A percentile compares a stretch with the other conserved stretches of the same genome.
Evolutionary conservation across 2,888 invertebrate species (phyloP).

Genomic region (Drosophila demipolita): DNA sequence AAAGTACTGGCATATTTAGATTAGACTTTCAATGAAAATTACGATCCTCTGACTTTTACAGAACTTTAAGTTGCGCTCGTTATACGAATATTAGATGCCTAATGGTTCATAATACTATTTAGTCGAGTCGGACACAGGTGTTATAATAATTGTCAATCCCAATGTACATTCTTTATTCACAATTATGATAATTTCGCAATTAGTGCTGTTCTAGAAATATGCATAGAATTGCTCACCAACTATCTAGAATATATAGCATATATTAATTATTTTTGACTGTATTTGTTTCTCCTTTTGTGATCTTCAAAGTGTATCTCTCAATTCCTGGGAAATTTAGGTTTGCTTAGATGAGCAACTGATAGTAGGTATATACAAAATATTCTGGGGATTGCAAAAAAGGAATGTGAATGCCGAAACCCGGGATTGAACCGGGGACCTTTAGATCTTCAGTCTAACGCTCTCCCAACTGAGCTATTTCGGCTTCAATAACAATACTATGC

Average conservation of each 20-base stretch:
- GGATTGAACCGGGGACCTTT: constrained; percentile 85
- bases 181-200: constrained; percentile 38
- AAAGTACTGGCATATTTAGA: not conserved
- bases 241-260: not conserved
- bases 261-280: no score
- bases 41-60: constrained; percentile 22
- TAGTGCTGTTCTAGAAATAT: constrained; percentile 13
- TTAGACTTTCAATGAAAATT: not conserved
- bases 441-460: constrained; percentile 85
- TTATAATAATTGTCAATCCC: constrained; percentile 33
- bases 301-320: not conserved
- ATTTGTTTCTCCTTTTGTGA: constrained; percentile 1
- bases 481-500: not conserved
- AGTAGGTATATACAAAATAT: not conserved
- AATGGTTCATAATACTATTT: constrained; percentile 20
- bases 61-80: constrained; percentile 9
- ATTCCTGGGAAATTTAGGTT: not conserved
- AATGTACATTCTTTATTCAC: not conserved
- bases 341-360: not conserved
- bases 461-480: constrained; percentile 85
- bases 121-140: constrained; percentile 30
- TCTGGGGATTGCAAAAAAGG: not conserved
- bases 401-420: constrained; percentile 72
- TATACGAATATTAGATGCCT: constrained; percentile 31
- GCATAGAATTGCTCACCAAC: constrained; percentile 3